Percentiles rank a stretch among this genome's conserved stretches.
Evolutionary conservation across 2,888 invertebrate genomes (phyloP).

Genomic region (Polymixis lichenea): DNA sequence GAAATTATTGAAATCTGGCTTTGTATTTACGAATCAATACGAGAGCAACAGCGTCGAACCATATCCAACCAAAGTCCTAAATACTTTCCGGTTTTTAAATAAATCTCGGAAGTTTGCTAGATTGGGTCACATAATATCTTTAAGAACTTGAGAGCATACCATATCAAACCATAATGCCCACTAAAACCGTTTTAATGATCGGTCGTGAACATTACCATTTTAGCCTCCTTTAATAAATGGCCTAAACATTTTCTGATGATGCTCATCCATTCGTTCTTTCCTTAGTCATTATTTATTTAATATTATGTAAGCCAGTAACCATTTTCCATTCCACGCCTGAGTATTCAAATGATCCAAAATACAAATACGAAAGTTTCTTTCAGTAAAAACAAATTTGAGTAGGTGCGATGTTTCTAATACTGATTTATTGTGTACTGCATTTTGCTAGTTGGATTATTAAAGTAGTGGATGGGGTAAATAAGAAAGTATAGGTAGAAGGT

Average conservation of each 20-base stretch:
- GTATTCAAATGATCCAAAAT: not conserved
- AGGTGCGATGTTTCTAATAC: not conserved
- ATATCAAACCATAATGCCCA: not conserved
- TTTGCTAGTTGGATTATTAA: slow-evolving; percentile 14
- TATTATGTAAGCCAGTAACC: not conserved
- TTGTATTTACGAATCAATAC: not conserved
- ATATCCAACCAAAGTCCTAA: not conserved
- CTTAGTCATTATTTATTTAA: slow-evolving; percentile 2
- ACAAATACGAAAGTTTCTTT: not conserved
- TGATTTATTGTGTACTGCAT: slow-evolving; percentile 3
- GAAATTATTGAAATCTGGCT: not conserved
- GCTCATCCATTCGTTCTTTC: not conserved
- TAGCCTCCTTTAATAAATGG: not conserved
- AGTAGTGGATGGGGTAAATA: not conserved
- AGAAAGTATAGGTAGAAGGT: slow-evolving; percentile 33
- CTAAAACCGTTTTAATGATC: not conserved
- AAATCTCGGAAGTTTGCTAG: not conserved
- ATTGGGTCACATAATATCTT: not conserved
- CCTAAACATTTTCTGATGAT: not conserved
- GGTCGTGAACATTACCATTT: not conserved
- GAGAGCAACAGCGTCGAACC: not conserved
- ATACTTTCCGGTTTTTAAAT: not conserved
- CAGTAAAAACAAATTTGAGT: not conserved
- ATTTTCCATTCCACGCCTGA: not conserved
- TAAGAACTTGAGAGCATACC: not conserved